Base-by-base conservation (phyloP, 2,113 vertebrate genomes). In the Periophthalmus modestus region DNA sequence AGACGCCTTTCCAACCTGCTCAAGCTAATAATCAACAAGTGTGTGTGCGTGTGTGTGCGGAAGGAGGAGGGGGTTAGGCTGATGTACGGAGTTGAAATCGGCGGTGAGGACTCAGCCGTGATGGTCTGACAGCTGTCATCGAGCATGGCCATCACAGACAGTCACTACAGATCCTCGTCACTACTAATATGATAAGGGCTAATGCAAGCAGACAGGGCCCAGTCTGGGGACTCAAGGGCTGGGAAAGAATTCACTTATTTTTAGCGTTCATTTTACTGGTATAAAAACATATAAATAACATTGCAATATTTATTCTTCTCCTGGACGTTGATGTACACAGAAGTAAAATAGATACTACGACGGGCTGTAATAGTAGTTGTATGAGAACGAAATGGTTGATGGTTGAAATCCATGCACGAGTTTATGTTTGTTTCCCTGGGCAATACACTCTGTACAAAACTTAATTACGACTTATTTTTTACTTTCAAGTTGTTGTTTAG, bases 121-220 rank as follows among this genome's bases (percentile, higher is more conserved):
- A 78, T 84, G 70, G 87, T 71, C 67, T 90, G 92, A 90, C 92
- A 92, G 89, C 89, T 91, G 92, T 93, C 92, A 92, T 77, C 75
- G 71, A 78, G 69, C 73, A 81, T 91, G 83, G 89, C 78, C 84
- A 57, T 92, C 84, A 89, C 77, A 85, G 78, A 66, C 79, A 76
- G 85, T 80, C 85, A 81, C 80, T 71, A 84, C 72, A 87, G 80
- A 72, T 85, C 82, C 69, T 87, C 85, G 87, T 82, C 77, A 80
- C 86, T 83, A 72, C 78, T 86, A 81, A 50, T 62, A 78, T 85
- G 77, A 87, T 87, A 80, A 80, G 66, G 68, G 79, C 87, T 90
- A 90, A 86, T 90, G 85, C 86, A 75, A 87, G 82, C 79, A 84
- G 84, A 88, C 83, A 23, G 48, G 61, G 24, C 59, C 13, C 28